Evolutionary conservation across 2,888 invertebrate species (phyloP), one percentile per base, ranked within the genome.

Genomic region (Lepidocyrtinus sp.): DNA sequence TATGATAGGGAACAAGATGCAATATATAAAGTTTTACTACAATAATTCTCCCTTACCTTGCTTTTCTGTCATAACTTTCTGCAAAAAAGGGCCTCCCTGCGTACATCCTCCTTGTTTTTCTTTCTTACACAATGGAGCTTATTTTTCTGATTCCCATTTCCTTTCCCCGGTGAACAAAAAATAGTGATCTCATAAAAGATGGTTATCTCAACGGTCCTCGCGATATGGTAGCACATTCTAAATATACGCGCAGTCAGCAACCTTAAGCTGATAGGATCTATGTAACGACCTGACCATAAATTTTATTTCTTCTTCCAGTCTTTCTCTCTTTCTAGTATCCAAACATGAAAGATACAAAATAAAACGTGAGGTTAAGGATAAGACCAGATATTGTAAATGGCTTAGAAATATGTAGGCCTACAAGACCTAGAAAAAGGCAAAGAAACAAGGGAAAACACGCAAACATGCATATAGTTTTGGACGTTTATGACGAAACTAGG

Each of bases 271-370:
- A 84, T 84, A 83, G 82, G 78, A 84, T 84, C 84, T 84, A 79
- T 82, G 82, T 83, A 84, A 84, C 84, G 84, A 84, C 82, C 82
- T 78, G 82, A 78, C 81, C 79, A 84, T 84, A 84, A 84, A 84
- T 84, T 84, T 84, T 83, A 84, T 84, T 84, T 83, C 80, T 82
- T 79, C 82, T 55, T 75, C 45, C 79, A 67, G 59, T 45, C 50
- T 50, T 55, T 70, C 70, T 50, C 50, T 50, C 21, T 25, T 55
- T 45, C 67, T 68, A 21, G 46, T 55, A 82, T 74, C 82, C 82
- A 82, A 50, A 78, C 73, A 75, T 50, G 50, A 50, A 50, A 82
- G 82, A 79, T 78, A 82, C 78, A 80, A 50, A 50, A 50, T 50
- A 50, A 50, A 82, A 82, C 76, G 80, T 76, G 80, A 77, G 80